Evolutionary conservation across 2,888 invertebrate species (phyloP).

Genomic region (Aradus depressus): DNA sequence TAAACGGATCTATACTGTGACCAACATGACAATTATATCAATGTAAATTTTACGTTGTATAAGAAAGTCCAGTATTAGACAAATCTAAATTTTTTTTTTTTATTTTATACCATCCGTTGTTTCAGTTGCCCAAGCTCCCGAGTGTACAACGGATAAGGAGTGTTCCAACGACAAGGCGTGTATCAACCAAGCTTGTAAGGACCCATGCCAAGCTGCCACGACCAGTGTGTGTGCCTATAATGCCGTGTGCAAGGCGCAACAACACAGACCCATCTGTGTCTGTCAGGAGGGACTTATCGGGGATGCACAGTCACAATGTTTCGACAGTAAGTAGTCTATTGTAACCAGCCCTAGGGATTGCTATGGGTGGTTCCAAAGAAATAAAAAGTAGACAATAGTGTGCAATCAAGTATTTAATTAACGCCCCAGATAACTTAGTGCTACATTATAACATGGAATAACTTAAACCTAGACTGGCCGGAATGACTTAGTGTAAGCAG

Average conservation of each 20-base stretch:
- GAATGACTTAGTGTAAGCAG: too few species aligned
- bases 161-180: slow-evolving; percentile 77
- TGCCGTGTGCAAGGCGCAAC: slow-evolving; percentile 63
- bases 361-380: too few species aligned
- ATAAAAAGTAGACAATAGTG: too few species aligned
- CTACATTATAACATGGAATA: too few species aligned
- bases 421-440: too few species aligned
- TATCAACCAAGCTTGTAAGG: slow-evolving; percentile 57
- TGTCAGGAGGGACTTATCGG: slow-evolving; percentile 75
- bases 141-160: slow-evolving; percentile 64
- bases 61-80: too few species aligned
- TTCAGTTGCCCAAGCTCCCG: slow-evolving; percentile 49
- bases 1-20: too few species aligned
- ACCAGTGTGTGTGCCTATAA: slow-evolving; percentile 60
- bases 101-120: slow-evolving; percentile 29
- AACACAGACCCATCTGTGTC: slow-evolving; percentile 69
- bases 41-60: too few species aligned
- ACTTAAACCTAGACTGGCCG: too few species aligned
- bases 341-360: too few species aligned
- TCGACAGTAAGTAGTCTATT: slow-evolving; percentile 54
- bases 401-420: too few species aligned
- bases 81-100: slow-evolving; percentile 4
- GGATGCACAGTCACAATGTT: slow-evolving; percentile 66
- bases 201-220: slow-evolving; percentile 56
- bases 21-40: too few species aligned